phyloP scores from a whole-genome alignment of 2,113 vertebrate genomes.

The Heterocephalus glaber region DNA sequence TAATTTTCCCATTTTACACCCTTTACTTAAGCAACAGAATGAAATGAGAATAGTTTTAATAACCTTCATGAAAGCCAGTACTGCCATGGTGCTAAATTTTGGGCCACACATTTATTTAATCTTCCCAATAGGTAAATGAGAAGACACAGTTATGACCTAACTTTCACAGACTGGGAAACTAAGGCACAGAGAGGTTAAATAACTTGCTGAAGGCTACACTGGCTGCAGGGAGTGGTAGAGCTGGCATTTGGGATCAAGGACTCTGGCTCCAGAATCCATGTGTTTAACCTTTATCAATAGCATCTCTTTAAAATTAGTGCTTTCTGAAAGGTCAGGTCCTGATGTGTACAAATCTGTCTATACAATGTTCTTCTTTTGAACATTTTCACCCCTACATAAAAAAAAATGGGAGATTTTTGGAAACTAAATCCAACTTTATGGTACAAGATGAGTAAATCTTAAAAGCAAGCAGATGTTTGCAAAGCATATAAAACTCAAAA shows the following conservation, averaged over 20 bases:
- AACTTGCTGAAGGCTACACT: background rate
- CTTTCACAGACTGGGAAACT: background rate
- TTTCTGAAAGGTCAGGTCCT: conserved; percentile 51
- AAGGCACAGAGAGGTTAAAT: background rate
- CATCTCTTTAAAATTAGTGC: conserved; percentile 42
- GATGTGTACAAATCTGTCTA: background rate
- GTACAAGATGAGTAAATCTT: conserved; percentile 74
- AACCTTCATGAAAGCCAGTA: background rate
- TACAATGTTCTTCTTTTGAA: conserved; percentile 64
- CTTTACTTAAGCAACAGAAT: conserved; percentile 1
- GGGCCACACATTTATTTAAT: background rate
- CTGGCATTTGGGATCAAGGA: background rate
- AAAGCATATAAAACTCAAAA: conserved; percentile 70
- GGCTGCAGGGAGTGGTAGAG: background rate
- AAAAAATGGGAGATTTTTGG: conserved; percentile 65
- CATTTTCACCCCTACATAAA: conserved; percentile 66
- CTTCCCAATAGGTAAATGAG: background rate
- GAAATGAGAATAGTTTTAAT: conserved; percentile 11
- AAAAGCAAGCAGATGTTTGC: conserved; percentile 81
- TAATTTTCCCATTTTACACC: background rate
- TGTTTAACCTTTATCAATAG: background rate
- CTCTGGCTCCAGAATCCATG: background rate
- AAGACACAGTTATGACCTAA: background rate
- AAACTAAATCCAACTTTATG: conserved; percentile 73
- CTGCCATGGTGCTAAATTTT: background rate